phyloP scores from a whole-genome alignment of 2,113 vertebrate genomes.

The Anthoscopus minutus region DNA sequence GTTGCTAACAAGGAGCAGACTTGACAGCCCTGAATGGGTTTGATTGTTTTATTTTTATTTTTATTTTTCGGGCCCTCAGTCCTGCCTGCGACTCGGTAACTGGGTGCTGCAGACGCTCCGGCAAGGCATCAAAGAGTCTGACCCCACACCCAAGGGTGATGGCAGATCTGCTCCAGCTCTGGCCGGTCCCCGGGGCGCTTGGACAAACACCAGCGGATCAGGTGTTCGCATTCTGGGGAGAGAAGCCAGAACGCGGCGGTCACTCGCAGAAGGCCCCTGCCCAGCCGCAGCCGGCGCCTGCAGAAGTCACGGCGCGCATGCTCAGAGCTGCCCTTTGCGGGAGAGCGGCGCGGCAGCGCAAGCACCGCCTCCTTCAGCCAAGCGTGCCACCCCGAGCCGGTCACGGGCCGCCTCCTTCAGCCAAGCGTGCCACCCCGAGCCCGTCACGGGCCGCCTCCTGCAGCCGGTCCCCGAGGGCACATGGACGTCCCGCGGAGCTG shows the following conservation, averaged over 20 bases:
- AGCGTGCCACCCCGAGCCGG: background rate
- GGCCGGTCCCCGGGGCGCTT: background rate
- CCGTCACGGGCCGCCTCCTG: background rate
- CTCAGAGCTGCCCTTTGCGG: background rate
- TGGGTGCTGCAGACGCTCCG: too few relatives aligned
- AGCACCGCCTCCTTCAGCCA: too few relatives aligned
- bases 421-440: rapidly evolving
- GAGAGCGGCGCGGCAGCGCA: background rate
- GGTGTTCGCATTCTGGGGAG: background rate
- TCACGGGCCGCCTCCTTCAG: background rate
- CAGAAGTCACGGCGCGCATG: background rate
- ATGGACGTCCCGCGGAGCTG: background rate
- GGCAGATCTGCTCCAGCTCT: background rate
- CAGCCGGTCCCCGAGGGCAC: background rate
- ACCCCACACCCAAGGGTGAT: too few relatives aligned
- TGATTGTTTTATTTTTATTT: too few relatives aligned
- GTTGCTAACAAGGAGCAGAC: too few relatives aligned
- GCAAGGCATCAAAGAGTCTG: too few relatives aligned
- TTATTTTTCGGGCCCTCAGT: too few relatives aligned
- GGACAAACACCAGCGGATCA: background rate
- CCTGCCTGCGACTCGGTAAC: too few relatives aligned
- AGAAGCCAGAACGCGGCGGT: background rate
- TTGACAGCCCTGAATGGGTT: too few relatives aligned
- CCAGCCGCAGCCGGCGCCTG: background rate
- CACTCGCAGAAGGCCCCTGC: background rate